Conservation (phyloP, 2,888 invertebrate genomes). For the Scaptomyza cyrtandrae region DNA sequence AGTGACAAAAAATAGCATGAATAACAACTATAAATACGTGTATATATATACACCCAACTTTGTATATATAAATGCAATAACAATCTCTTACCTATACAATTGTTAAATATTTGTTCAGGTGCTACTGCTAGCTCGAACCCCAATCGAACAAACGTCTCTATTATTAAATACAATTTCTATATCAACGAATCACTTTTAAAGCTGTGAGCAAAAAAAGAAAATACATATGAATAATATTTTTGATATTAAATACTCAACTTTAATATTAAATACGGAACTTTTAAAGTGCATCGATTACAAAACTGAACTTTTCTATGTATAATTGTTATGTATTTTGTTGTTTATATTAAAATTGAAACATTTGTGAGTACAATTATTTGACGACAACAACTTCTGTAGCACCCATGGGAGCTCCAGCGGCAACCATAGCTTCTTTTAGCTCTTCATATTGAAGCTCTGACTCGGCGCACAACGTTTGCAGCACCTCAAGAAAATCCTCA, state of each 20-base stretch:
- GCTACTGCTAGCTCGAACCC: conserved; percentile 22
- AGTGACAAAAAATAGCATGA: conserved; percentile 4
- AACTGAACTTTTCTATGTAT: not conserved
- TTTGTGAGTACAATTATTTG: conserved; percentile 49
- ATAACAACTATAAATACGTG: not conserved
- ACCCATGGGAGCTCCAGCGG: conserved; percentile 56
- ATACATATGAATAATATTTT: not conserved
- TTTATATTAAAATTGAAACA: conserved; percentile 35
- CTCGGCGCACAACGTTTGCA: conserved; percentile 52
- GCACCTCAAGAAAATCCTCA: conserved; percentile 71
- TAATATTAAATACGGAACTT: conserved; percentile 5
- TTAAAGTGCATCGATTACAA: conserved; percentile 1
- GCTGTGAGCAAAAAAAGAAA: not conserved
- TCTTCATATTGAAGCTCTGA: conserved; percentile 46
- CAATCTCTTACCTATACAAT: conserved; percentile 15
- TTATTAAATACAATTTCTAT: conserved; percentile 16
- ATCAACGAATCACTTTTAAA: conserved; percentile 16
- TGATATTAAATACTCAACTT: conserved; percentile 40
- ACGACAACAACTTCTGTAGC: conserved; percentile 49
- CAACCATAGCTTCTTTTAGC: conserved; percentile 53
- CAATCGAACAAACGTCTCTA: conserved; percentile 27
- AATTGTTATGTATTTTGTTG: conserved; percentile 45
- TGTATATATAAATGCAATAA: conserved; percentile 6
- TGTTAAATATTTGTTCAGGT: conserved; percentile 41
- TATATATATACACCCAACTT: not conserved